Evolutionary conservation across 2,797 vertebrate species (phyloP).

Genomic region (Sebastes iracundus): DNA sequence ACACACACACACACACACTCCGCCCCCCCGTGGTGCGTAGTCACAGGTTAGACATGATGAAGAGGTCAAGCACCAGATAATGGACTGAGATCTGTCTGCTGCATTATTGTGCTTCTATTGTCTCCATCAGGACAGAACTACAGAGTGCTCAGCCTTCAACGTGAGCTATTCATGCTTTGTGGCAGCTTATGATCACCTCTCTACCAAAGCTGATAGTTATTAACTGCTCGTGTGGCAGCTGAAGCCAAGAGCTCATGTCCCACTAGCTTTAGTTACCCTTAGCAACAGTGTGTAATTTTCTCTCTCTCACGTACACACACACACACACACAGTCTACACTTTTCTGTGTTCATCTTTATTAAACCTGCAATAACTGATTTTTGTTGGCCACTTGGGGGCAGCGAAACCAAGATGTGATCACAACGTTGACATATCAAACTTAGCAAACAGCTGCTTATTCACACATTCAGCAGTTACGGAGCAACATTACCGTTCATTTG

Average conservation of each 20-base stretch:
- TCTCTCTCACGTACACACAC: neutral
- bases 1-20: constrained; percentile 13
- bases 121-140: constrained; percentile 33
- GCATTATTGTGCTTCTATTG: constrained; percentile 41
- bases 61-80: constrained; percentile 56
- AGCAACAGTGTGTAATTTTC: constrained; percentile 35
- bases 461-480: too few relatives aligned
- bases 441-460: too few relatives aligned
- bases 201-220: constrained; percentile 44
- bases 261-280: constrained; percentile 49
- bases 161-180: constrained; percentile 41
- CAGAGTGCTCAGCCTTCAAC: constrained; percentile 32
- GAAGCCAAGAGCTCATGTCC: constrained; percentile 38
- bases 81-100: constrained; percentile 32
- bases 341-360: neutral
- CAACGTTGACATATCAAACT: too few relatives aligned
- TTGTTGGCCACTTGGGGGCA: too few relatives aligned
- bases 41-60: constrained; percentile 44
- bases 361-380: neutral
- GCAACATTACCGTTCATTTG: too few relatives aligned
- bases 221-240: constrained; percentile 29
- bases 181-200: constrained; percentile 56
- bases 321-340: neutral
- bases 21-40: constrained; percentile 1
- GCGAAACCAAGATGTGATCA: too few relatives aligned